phyloP scores from a whole-genome alignment of 2,888 invertebrate species.

The Augochlorella aurata region DNA sequence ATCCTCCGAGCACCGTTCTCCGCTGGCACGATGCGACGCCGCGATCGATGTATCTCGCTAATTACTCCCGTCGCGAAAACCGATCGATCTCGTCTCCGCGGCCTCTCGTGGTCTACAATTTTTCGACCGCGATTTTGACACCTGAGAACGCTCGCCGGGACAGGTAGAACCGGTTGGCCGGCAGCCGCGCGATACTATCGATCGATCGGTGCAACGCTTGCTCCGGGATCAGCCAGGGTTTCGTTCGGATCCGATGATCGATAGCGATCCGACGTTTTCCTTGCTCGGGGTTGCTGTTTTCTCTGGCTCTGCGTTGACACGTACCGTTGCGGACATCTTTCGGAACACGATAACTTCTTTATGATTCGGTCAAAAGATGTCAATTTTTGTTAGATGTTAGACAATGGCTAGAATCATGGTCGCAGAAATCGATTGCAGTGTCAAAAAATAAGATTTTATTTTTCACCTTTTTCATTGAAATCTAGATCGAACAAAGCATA shows the following conservation, averaged over 20 bases:
- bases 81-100: neutral
- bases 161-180: constrained; percentile 4
- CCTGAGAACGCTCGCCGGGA: neutral
- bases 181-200: neutral
- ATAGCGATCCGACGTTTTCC: neutral
- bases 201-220: constrained; percentile 10
- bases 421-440: no score
- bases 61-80: neutral
- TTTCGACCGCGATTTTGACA: constrained; percentile 5
- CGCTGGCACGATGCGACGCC: neutral
- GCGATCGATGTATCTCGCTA: neutral
- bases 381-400: no score
- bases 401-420: no score
- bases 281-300: no score
- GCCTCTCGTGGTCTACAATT: neutral
- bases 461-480: no score
- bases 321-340: no score
- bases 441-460: no score
- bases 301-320: no score
- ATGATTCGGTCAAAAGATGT: no score
- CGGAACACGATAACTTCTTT: no score
- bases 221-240: neutral
- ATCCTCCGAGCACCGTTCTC: neutral
- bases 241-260: neutral
- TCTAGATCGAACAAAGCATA: no score